Percentiles rank a stretch among this genome's conserved stretches.
Conservation (phyloP, 2,888 invertebrate species). For the Elysia crispata region DNA sequence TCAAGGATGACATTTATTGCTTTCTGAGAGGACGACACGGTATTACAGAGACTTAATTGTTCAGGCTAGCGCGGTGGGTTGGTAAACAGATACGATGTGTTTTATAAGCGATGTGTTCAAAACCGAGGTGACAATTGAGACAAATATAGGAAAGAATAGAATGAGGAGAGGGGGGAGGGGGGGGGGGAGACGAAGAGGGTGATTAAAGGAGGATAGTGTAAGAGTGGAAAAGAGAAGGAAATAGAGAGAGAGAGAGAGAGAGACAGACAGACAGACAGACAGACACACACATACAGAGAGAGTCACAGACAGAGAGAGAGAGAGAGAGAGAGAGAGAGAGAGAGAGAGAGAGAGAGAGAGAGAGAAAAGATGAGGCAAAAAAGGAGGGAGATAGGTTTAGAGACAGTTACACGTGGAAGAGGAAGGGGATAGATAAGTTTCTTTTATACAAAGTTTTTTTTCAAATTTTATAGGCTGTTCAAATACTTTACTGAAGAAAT, state of each 20-base stretch:
- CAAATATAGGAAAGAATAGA: not conserved
- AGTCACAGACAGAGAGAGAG: conserved; percentile 24
- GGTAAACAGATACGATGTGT: too few species aligned
- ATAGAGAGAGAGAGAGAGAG: conserved; percentile 16
- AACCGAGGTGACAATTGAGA: not conserved
- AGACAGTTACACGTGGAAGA: not conserved
- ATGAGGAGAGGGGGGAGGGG: conserved; percentile 6
- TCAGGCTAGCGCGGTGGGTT: too few species aligned
- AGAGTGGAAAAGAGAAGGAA: conserved; percentile 36
- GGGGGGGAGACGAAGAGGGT: not conserved
- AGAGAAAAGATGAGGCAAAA: too few species aligned
- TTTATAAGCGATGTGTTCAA: not conserved
- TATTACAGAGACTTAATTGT: too few species aligned
- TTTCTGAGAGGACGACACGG: too few species aligned
- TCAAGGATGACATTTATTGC: too few species aligned
- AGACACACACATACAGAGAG: not conserved
- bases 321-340: conserved; percentile 30
- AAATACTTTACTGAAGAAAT: too few species aligned
- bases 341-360: conserved; percentile 34
- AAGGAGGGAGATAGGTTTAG: not conserved
- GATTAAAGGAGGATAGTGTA: conserved; percentile 10
- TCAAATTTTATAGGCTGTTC: too few species aligned
- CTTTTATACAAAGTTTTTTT: too few species aligned
- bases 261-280: conserved; percentile 16
- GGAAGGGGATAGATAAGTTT: not conserved